These are phyloP conservation scores for Hydropsyche tenuis DNA, from an alignment of 1,140 invertebrate species.

Conservation along the genomic window DNA sequence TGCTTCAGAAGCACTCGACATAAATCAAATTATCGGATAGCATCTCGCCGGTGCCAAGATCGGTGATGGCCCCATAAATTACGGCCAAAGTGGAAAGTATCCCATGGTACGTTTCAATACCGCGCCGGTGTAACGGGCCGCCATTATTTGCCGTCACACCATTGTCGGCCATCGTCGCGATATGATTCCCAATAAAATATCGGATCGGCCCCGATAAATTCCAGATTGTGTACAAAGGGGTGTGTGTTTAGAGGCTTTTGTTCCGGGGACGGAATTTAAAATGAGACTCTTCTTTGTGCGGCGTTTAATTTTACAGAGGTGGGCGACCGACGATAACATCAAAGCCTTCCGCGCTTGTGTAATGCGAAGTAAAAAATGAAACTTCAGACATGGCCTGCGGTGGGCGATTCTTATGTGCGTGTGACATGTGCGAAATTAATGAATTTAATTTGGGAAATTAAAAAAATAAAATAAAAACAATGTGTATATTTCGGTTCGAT, in stretches of 20 bases:
- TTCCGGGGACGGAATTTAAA: slow-evolving; percentile 1
- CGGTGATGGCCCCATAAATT: slow-evolving; percentile 32
- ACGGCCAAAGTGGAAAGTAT: slow-evolving; percentile 26
- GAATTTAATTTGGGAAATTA: too few species aligned
- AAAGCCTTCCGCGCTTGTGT: neutral
- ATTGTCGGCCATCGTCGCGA: neutral
- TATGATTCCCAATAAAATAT: neutral
- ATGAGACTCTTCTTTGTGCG: neutral
- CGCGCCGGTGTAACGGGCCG: neutral
- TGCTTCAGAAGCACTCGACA: slow-evolving; percentile 24
- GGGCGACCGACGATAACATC: neutral
- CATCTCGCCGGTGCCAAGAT: slow-evolving; percentile 19
- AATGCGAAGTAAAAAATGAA: slow-evolving; percentile 8
- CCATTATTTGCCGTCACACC: neutral
- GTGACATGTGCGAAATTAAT: neutral
- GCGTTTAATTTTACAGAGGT: slow-evolving; percentile 20
- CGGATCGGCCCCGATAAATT: neutral
- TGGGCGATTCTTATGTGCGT: neutral
- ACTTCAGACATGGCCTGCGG: slow-evolving; percentile 1
- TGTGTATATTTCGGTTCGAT: too few species aligned
- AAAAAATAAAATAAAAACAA: too few species aligned
- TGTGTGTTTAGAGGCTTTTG: too few species aligned
- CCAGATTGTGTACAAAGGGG: too few species aligned
- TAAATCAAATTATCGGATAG: slow-evolving; percentile 31
- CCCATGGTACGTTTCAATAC: neutral